Conservation (phyloP, 92 coral and sea anemone species). For the Porites evermanni region DNA sequence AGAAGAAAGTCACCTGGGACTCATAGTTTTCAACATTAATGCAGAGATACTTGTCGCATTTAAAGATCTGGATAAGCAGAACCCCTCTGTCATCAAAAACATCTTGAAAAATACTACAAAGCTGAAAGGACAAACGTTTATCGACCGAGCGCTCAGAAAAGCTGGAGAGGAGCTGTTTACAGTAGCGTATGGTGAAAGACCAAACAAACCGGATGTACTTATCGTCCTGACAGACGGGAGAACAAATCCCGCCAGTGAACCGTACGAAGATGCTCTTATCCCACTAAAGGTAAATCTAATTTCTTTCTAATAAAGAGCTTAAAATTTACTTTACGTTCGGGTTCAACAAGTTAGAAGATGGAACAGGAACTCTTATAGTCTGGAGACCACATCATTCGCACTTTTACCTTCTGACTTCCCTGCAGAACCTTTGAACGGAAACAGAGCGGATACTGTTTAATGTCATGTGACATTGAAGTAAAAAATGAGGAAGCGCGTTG, state of each 20-base stretch:
- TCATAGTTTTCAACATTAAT: conserved; percentile 10
- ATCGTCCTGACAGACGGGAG: conserved; percentile 30
- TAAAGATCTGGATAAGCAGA: conserved; percentile 18
- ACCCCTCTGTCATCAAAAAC: background rate
- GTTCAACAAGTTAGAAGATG: background rate
- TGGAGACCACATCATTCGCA: too few species aligned
- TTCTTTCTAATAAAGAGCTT: background rate
- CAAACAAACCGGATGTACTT: conserved; percentile 16
- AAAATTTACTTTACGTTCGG: background rate
- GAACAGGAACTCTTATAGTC: background rate
- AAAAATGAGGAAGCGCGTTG: too few species aligned
- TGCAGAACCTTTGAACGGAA: too few species aligned
- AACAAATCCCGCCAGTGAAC: conserved; percentile 7
- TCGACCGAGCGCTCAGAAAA: conserved; percentile 18
- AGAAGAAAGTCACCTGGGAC: conserved; percentile 7
- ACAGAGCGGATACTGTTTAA: too few species aligned
- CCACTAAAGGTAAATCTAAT: conserved; percentile 21
- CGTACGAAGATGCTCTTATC: conserved; percentile 1
- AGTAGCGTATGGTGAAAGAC: background rate
- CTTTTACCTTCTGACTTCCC: too few species aligned
- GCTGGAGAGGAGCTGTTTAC: conserved; percentile 11
- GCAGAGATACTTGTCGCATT: background rate
- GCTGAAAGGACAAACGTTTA: conserved; percentile 8
- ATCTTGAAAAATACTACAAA: background rate
- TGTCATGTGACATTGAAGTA: too few species aligned